Percentiles rank a stretch among this genome's conserved stretches.
Evolutionary conservation across 2,113 vertebrate genomes (phyloP).

Genomic region (Synodontis membranacea): DNA sequence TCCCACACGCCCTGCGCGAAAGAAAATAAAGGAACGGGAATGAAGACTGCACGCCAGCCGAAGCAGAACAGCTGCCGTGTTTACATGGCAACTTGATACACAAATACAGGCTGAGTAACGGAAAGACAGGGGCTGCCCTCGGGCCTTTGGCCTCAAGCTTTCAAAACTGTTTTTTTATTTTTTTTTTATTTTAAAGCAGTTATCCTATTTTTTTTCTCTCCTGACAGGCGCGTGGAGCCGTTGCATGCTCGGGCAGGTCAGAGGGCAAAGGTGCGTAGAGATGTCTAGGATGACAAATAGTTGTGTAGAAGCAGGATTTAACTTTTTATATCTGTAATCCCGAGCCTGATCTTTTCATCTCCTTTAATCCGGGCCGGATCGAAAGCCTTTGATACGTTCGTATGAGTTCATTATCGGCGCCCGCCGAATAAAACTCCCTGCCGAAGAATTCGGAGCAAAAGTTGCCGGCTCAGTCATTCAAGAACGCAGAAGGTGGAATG

Average conservation of each 20-base stretch:
- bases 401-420: background rate
- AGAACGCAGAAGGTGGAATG: background rate
- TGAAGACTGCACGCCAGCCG: constrained; percentile 57
- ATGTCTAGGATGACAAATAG: background rate
- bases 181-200: background rate
- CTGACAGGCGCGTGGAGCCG: constrained; percentile 52
- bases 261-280: constrained; percentile 44
- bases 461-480: background rate
- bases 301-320: background rate
- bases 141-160: constrained; percentile 63
- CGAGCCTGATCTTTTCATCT: background rate
- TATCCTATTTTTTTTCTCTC: constrained; percentile 51
- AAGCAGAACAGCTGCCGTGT: constrained; percentile 72
- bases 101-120: constrained; percentile 73
- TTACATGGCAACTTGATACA: constrained; percentile 79
- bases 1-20: constrained; percentile 57
- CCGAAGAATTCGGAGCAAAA: background rate
- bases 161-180: constrained; percentile 65
- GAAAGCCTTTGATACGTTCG: background rate
- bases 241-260: constrained; percentile 60
- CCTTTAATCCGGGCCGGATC: background rate
- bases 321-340: background rate
- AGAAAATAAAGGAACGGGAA: constrained; percentile 65
- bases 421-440: background rate
- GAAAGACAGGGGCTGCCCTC: constrained; percentile 58